A percentile compares a stretch with the other conserved stretches of the same genome.
Evolutionary conservation across 2,888 invertebrate species (phyloP).

Genomic region (Euplagia quadripunctaria): DNA sequence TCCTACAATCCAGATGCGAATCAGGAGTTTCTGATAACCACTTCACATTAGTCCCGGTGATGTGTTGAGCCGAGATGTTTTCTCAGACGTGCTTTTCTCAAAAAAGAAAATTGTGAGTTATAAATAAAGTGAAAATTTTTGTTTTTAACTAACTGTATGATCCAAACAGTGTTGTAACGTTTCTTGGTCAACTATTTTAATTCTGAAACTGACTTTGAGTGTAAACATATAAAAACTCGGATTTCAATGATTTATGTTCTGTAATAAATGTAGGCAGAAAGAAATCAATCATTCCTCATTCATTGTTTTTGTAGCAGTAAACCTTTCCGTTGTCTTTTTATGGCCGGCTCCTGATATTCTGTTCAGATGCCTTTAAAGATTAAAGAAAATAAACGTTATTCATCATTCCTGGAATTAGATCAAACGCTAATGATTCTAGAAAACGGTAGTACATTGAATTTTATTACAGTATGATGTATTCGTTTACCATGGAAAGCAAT

Average conservation of each 20-base stretch:
- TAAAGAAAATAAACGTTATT: conserved; percentile 5
- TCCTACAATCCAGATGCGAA: no score
- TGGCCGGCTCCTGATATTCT: conserved; percentile 4
- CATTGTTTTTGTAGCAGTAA: conserved; percentile 21
- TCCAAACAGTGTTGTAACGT: not conserved
- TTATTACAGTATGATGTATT: not conserved
- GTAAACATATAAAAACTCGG: conserved; percentile 8
- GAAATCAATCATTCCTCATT: conserved; percentile 21
- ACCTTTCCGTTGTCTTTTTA: conserved; percentile 10
- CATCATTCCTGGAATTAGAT: not conserved
- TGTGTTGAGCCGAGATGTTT: no score
- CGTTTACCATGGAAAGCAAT: not conserved
- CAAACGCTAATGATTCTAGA: not conserved
- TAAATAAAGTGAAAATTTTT: not conserved
- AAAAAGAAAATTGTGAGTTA: not conserved
- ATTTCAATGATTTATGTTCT: conserved; percentile 17
- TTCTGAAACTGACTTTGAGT: not conserved
- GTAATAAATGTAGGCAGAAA: conserved; percentile 18
- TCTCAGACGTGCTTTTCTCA: no score
- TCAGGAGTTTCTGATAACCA: no score
- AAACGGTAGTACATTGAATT: not conserved
- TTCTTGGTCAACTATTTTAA: conserved; percentile 5
- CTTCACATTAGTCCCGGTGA: no score
- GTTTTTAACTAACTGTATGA: not conserved
- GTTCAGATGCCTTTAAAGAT: conserved; percentile 12